Conservation (phyloP, 2,113 vertebrate genomes). For the Promerops cafer region DNA sequence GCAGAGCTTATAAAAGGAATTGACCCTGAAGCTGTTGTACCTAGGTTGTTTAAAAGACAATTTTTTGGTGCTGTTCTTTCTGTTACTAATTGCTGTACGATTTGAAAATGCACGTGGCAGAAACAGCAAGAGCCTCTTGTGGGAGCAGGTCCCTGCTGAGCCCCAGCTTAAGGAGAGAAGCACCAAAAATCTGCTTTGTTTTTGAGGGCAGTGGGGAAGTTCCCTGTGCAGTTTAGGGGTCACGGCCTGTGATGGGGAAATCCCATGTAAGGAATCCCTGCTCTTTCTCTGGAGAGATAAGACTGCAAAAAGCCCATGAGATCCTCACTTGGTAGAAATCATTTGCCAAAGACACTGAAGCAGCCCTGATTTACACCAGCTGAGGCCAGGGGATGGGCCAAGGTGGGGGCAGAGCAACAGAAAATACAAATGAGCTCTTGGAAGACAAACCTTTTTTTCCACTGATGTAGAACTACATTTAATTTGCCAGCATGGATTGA, state of each 20-base stretch:
- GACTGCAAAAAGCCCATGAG: neutral
- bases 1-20: neutral
- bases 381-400: neutral
- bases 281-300: neutral
- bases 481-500: neutral
- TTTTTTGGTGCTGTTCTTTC: neutral
- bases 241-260: neutral
- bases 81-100: neutral
- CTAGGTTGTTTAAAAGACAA: neutral
- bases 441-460: neutral
- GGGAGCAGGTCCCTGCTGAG: neutral
- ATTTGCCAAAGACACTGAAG: neutral
- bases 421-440: neutral
- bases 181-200: neutral
- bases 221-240: neutral
- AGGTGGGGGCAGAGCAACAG: neutral
- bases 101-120: neutral
- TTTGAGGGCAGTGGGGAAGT: neutral
- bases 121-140: neutral
- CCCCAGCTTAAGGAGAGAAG: neutral
- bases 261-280: accelerated
- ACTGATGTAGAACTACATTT: neutral
- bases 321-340: neutral
- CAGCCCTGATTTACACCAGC: neutral
- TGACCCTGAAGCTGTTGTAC: neutral